Conservation (phyloP, 2,113 vertebrate species). For the Glaucomys volans region DNA sequence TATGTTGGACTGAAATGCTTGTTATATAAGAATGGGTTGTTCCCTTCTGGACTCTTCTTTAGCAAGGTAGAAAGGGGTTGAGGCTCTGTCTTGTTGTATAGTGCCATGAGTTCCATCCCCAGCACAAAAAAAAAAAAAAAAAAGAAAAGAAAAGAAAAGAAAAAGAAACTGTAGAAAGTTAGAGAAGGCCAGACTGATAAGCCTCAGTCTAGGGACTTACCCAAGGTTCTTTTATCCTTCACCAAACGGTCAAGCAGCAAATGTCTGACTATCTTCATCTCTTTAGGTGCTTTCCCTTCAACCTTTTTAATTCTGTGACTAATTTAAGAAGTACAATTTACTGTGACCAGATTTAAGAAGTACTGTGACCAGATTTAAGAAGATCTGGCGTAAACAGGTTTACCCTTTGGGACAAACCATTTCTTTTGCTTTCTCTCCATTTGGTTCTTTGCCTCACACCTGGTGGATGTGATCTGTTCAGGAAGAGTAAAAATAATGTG, state of each 20-base stretch:
- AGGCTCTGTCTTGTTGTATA: not conserved
- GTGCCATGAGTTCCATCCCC: too few species aligned
- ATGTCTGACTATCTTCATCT: not conserved
- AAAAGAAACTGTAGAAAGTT: not conserved
- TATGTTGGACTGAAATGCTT: not conserved
- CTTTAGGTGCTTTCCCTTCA: not conserved
- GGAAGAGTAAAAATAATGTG: not conserved
- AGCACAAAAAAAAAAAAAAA: not conserved
- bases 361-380: not conserved
- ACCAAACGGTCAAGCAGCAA: not conserved
- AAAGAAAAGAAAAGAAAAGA: not conserved
- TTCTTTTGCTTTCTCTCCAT: not conserved
- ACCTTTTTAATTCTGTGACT: not conserved
- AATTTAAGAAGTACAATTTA: not conserved
- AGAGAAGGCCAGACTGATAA: not conserved
- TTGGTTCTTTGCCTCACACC: not conserved
- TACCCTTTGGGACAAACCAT: not conserved
- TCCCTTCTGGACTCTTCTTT: not conserved
- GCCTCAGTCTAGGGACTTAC: not conserved
- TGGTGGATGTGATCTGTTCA: not conserved
- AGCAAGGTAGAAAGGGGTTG: not conserved
- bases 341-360: not conserved
- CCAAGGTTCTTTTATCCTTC: not conserved
- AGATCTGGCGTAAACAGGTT: not conserved
- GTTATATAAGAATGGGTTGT: not conserved